Base-by-base conservation (phyloP, 1,140 invertebrate genomes). In the Aricia agestis region DNA sequence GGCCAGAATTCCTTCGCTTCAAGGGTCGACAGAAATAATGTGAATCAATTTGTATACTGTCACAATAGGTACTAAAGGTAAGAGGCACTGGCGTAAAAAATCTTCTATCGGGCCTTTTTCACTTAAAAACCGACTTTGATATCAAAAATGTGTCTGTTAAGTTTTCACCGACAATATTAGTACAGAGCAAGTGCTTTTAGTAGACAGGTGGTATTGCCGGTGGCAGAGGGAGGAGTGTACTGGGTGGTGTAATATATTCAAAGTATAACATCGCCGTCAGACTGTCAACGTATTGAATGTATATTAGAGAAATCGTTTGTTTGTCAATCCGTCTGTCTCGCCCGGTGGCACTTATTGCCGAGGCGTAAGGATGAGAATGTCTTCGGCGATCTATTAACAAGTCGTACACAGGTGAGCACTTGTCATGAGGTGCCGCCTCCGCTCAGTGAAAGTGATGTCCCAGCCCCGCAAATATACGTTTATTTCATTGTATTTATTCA, bases 241-340 rank as follows among this genome's bases (percentile, higher is more conserved):
- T 25, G 25, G 25, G 25, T 0, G 25, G 25, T 36, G 36, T 36
- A 36, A 36, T 52, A 52, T 52, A 52, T 52, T 52, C 45, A 52
- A 52, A 52, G 2, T 13, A 1, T 52, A 52, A 52, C 45, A 52
- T 52, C 45, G 45, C 45, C 45, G 45, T 13, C 45, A 19, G 58
- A 19, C 58, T 17, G 58, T 18, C 0, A 59, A 59, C 58, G 19
- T 59, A 59, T 59, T 59, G 58, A 59, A 59, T 59, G 58, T 59
- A 19, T 59, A 59, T 59, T 59, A 59, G 58, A 59, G 58, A 59
- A 59, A 59, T 18, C 18, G n/a, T 59, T 59, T 59, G 58, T 19
- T 59, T 17, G 58, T 19, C 58, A 59, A 7, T 36, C 52, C 52
- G 52, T 58, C n/a, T 58, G 52, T 58, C 3, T 5, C 36, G 36